Conservation (phyloP, 2,797 vertebrate genomes). For the Neoniphon sammara region DNA sequence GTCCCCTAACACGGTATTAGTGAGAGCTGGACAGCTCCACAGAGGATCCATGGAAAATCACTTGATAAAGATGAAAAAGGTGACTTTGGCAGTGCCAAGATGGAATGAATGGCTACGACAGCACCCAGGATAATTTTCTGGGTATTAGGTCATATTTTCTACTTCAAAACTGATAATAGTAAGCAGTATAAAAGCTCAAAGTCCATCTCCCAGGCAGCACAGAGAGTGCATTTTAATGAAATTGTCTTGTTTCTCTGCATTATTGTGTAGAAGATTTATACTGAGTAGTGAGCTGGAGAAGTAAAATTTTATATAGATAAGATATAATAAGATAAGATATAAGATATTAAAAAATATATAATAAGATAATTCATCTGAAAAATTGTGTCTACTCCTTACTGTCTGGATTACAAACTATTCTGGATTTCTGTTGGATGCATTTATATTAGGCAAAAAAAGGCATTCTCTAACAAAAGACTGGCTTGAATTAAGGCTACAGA, state of each 20-base stretch:
- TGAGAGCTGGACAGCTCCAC: slow-evolving; percentile 7
- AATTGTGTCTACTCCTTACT: slow-evolving; percentile 1
- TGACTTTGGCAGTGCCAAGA: slow-evolving; percentile 5
- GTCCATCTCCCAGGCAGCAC: slow-evolving; percentile 15
- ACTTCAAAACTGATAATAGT: slow-evolving; percentile 24
- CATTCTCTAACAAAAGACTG: neutral
- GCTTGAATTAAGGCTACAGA: neutral
- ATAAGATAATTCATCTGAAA: neutral
- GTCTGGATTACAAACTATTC: neutral
- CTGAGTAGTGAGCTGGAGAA: too few relatives aligned
- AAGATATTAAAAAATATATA: too few relatives aligned
- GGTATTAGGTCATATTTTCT: slow-evolving; percentile 36
- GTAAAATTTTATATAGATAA: slow-evolving; percentile 14
- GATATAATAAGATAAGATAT: neutral
- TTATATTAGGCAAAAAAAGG: neutral
- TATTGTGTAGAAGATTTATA: neutral
- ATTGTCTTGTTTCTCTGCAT: slow-evolving; percentile 20
- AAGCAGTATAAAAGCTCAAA: neutral
- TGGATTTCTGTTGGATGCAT: neutral
- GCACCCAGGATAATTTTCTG: slow-evolving; percentile 24
- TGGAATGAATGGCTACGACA: neutral
- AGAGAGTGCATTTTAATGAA: slow-evolving; percentile 45
- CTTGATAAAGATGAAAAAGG: slow-evolving; percentile 13
- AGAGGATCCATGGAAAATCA: slow-evolving; percentile 35
- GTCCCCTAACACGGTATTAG: slow-evolving; percentile 17